Base-by-base conservation (phyloP, 2,888 invertebrate species). In the Tenthredo livida region DNA sequence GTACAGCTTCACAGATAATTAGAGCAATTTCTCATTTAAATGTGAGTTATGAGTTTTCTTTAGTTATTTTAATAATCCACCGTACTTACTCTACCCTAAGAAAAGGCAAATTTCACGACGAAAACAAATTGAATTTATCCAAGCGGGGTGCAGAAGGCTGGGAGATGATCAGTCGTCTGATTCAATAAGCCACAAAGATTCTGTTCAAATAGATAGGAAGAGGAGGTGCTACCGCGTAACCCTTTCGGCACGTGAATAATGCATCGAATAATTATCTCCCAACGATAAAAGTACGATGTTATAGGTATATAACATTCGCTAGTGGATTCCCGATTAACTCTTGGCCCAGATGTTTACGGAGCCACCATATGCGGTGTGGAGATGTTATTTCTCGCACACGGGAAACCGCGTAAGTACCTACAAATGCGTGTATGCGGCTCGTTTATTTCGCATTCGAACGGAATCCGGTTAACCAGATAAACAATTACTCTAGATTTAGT, bases 381-480 rank as follows among this genome's bases (percentile, higher is more conserved):
- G 77, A 50, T 77, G 77, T 77, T 21, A 77, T 50, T 77, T 77
- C 54, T 54, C 77, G 50, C 77, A 54, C 77, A 77, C 77, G 77
- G 77, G 3, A 54, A 77, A 77, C 77, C 77, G 77, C 77, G 15
- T 77, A 77, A 77, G 77, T 29, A 77, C 33, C 29, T 54, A 77
- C 54, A 21, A 77, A 77, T 54, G 77, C 77, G 77, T 77, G 54
- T 15, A 33, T 25, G 43, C 29, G 54, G 77, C n/a, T 77, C 77
- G 77, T 77, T 50, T 77, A 77, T 77, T 54, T 77, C 54, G 15
- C 77, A 40, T 77, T 77, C 77, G 29, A 54, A 77, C 77, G 37
- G 77, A 50, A 77, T 29, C 54, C 15, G 50, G 54, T 40, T 37
- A 54, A 29, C 77, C 77, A 54, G 29, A 77, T 54, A 54, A 77